Percentiles rank a stretch among this genome's conserved stretches.
These are phyloP conservation scores for Gopherus flavomarginatus DNA, from an alignment of 2,113 vertebrate genomes.

Conservation along the genomic window DNA sequence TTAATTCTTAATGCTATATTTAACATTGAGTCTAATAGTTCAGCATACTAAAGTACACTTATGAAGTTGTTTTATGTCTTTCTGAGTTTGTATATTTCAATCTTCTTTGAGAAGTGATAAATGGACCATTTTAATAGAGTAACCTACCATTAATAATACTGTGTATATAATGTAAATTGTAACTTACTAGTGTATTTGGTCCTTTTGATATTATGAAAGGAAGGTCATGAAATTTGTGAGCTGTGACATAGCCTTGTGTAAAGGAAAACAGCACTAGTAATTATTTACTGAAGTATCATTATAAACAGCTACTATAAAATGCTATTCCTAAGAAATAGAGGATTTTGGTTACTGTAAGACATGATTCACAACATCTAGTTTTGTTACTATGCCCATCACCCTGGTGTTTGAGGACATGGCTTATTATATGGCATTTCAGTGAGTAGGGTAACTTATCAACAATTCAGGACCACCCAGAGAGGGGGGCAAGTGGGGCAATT, in stretches of 20 bases:
- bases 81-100: not conserved
- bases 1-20: not conserved
- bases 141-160: slow-evolving; percentile 44
- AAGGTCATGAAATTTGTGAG: slow-evolving; percentile 34
- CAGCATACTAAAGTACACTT: not conserved
- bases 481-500: too few relatives aligned
- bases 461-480: not conserved
- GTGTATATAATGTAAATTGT: slow-evolving; percentile 22
- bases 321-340: not conserved
- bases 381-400: not conserved
- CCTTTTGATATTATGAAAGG: slow-evolving; percentile 24
- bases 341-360: not conserved
- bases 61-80: not conserved
- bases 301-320: not conserved
- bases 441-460: not conserved
- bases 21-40: slow-evolving; percentile 15
- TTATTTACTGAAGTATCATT: slow-evolving; percentile 10
- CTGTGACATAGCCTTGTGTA: not conserved
- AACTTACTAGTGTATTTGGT: slow-evolving; percentile 31
- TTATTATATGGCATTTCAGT: not conserved
- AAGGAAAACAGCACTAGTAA: not conserved
- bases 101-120: slow-evolving; percentile 46
- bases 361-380: not conserved
- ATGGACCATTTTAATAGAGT: slow-evolving; percentile 39
- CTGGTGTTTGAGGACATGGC: not conserved